Evolutionary conservation across 2,888 invertebrate species (phyloP).

Genomic region (Drosophila vallismaia): DNA sequence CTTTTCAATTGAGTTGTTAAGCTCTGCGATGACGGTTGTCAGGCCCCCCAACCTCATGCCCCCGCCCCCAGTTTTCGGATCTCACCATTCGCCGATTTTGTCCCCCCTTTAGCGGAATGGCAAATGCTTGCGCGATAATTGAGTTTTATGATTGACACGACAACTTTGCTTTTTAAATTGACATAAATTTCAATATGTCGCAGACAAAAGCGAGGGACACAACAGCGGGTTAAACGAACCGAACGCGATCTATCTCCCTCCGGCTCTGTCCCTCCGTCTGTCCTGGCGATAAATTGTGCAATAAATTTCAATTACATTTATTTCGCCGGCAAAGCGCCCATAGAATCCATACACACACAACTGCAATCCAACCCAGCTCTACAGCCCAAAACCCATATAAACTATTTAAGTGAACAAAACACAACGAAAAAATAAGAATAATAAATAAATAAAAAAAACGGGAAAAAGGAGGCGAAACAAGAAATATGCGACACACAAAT

Average conservation of each 20-base stretch:
- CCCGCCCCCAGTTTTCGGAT: slow-evolving; percentile 9
- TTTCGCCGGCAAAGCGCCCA: slow-evolving; percentile 62
- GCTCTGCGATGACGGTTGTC: slow-evolving; percentile 41
- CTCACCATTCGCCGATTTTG: slow-evolving; percentile 8
- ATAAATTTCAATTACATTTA: slow-evolving; percentile 84
- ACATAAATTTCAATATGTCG: slow-evolving; percentile 82
- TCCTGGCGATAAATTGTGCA: slow-evolving; percentile 82
- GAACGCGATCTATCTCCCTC: slow-evolving; percentile 44
- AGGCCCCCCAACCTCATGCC: slow-evolving; percentile 12
- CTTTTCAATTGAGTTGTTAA: slow-evolving; percentile 76
- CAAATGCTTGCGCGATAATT: slow-evolving; percentile 65
- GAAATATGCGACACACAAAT: slow-evolving; percentile 79
- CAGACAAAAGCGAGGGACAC: slow-evolving; percentile 44
- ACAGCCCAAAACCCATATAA: slow-evolving; percentile 40
- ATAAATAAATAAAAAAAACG: slow-evolving; percentile 46
- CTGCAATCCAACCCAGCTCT: slow-evolving; percentile 3
- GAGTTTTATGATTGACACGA: slow-evolving; percentile 80
- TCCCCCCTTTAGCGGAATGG: slow-evolving; percentile 20
- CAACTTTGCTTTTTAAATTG: slow-evolving; percentile 80
- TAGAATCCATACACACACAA: slow-evolving; percentile 40
- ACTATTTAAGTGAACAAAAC: slow-evolving; percentile 36
- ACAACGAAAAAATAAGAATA: slow-evolving; percentile 42
- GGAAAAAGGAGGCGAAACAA: slow-evolving; percentile 34
- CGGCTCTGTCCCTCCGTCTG: slow-evolving; percentile 41
- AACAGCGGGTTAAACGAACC: slow-evolving; percentile 42